Evolutionary conservation across 2,113 vertebrate genomes (phyloP), one percentile per base, ranked within the genome.

Genomic region (Smithornis capensis): DNA sequence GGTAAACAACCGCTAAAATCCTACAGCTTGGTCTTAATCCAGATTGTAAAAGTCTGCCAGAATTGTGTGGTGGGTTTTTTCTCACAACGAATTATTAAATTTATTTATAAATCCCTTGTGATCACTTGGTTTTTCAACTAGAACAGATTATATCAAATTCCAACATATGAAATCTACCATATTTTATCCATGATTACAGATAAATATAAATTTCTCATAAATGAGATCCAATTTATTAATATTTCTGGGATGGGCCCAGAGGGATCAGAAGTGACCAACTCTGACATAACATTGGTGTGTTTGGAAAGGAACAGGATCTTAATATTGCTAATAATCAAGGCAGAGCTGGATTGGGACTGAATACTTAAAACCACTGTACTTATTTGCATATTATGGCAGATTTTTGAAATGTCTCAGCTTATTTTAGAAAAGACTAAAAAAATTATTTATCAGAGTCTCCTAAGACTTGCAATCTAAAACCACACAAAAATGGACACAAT

Each of bases 11-110:
- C 57, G 25, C 23, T 37, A 73, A 53, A 83, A 65, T 62, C 6
- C 28, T 56, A 52, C 7, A 57, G 10, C 17, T 70, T 0, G 0
- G 18, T 74, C 38, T 89, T 75, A 47, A 38, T 8, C 0, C 6
- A 62, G 31, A 69, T 18, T 40, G 5, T 25, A 23, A 27, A 87
- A 74, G 35, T 18, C 47, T 44, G 3, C 15, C 52, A 64, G 40
- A 83, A 83, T 19, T 2, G 4, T 4, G 2, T 35, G 35, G 3
- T 18, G 4, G 0, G 2, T 65, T 52, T 44, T 38, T 49, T 2
- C 3, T 7, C 11, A 6, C 11, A 56, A 60, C 4, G 78, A 90
- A 42, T 70, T 55, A 40, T 27, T 62, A 37, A 9, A 38, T 57
- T 45, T 86, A 45, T 42, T 63, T 85, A 0, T 4, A 63, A 75